Base-by-base conservation (phyloP, 2,888 invertebrate species). In the Beris chalybata region DNA sequence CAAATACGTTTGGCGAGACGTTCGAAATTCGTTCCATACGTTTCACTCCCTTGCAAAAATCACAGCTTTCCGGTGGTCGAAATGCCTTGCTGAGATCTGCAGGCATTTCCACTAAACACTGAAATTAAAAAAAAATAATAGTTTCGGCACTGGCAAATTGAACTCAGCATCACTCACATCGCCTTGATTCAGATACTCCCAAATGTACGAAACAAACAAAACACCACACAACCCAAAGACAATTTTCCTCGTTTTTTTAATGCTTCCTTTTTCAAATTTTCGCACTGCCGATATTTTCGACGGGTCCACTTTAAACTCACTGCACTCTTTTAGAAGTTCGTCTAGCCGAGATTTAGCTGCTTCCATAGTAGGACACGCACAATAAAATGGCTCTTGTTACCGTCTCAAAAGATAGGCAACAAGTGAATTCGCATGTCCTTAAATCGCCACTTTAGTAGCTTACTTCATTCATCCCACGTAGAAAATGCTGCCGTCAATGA, bases 31-130 rank as follows among this genome's bases (percentile, higher is more conserved):
- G 86, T 47, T 86, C 85, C 32, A 93, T 86, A 70, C 83, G 77
- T 4, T 81, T 79, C 11, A 95, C 82, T 64, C 84, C 85, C 5
- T 77, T 75, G 76, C 96, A 96, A 80, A 94, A 88, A 29, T 85
- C 83, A 77, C 96, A 96, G 74, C 87, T 86, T 75, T 91, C 90
- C 0, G 93, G 90, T 0, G 92, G 89, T 2, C 95, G 88, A 76
- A 94, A 89, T 6, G 84, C 76, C 65, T 72, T 71, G n/a, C 57
- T 65, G 7, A 71, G 4, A 43, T 66, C 69, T 13, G 52, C 38
- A 5, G 72, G 73, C 70, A 73, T 71, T 61, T 69, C 66, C 11
- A 73, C 48, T 30, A 67, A 22, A 56, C 73, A 73, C 69, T 71
- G 32, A 32, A 31, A 53, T 54, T 66, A 50, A 38, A 53, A 32